Evolutionary conservation across 2,888 invertebrate genomes (phyloP), one percentile per base, ranked within the genome.

Genomic region (Athrips mouffetella): DNA sequence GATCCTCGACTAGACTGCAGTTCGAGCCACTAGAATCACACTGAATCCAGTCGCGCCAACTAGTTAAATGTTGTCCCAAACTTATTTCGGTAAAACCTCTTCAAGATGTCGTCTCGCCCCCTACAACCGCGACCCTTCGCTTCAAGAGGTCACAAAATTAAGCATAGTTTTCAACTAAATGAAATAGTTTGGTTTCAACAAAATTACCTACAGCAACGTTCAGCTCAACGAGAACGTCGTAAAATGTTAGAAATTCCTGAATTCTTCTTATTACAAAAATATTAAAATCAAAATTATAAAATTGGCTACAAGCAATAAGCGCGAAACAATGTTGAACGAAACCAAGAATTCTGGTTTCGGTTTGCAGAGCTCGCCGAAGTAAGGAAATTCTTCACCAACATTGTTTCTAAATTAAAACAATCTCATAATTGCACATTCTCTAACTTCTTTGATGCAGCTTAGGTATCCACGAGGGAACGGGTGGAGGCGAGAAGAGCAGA

Each of bases 381-480:
- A 76, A 75, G 80, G 73, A 77, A 80, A 85, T 86, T 86, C 85
- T 85, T 85, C 70, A 72, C 67, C 77, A 85, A 85, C 86, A 85
- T 85, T 87, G 88, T 88, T 87, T 80, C 82, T 76, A 86, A 87
- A 87, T 87, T 87, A 86, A 87, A 87, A 88, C 87, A 86, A 88
- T 85, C 86, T 87, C 82, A 85, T 87, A 86, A 88, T 88, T 86
- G 86, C 86, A 85, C 83, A 87, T 88, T 87, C 87, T 76, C 73
- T 53, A 78, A 83, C 78, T 83, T 84, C 81, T 86, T 86, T 85
- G 85, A 84, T 84, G 86, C 85, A 83, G 80, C 78, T 70, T 45
- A 35, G 45, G 45, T 35, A 35, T 45, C 45, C 25, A 35, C 57
- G 54, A 57, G 54, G 51, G 53, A 55, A 52, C 56, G 52, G 37